Percentiles rank a stretch among this genome's conserved stretches.
Conservation (phyloP, 2,888 invertebrate genomes). For the Tenthredo distinguenda region DNA sequence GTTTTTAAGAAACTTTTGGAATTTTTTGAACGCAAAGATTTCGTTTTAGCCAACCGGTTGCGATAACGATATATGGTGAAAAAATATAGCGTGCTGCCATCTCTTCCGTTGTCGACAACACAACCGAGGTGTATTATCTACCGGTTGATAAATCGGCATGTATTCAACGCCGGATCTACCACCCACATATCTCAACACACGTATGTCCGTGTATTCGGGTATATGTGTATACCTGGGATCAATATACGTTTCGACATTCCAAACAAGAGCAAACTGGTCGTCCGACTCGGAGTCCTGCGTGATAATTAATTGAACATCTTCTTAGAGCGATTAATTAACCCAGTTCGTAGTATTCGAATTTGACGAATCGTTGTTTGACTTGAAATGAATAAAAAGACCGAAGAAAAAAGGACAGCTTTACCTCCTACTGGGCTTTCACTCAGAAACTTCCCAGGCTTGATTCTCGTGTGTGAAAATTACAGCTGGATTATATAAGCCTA, state of each 20-base stretch:
- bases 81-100: conserved; percentile 33
- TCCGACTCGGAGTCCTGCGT: background rate
- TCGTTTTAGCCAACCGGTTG: conserved; percentile 18
- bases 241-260: conserved; percentile 1
- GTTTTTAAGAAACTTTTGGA: background rate
- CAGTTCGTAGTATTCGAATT: background rate
- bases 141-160: conserved; percentile 22
- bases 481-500: background rate
- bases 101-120: background rate
- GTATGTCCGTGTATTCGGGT: background rate
- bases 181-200: background rate
- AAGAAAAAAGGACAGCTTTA: too few species aligned
- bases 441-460: background rate
- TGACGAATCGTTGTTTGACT: background rate
- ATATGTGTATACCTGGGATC: background rate
- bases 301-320: background rate
- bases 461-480: background rate
- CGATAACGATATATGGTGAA: background rate
- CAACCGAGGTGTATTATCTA: background rate
- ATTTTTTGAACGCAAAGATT: background rate
- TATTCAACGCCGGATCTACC: background rate
- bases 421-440: background rate
- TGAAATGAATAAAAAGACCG: too few species aligned
- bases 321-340: background rate
- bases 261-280: background rate